Conservation (phyloP, 2,888 invertebrate species). For the Syrista parreyssii region DNA sequence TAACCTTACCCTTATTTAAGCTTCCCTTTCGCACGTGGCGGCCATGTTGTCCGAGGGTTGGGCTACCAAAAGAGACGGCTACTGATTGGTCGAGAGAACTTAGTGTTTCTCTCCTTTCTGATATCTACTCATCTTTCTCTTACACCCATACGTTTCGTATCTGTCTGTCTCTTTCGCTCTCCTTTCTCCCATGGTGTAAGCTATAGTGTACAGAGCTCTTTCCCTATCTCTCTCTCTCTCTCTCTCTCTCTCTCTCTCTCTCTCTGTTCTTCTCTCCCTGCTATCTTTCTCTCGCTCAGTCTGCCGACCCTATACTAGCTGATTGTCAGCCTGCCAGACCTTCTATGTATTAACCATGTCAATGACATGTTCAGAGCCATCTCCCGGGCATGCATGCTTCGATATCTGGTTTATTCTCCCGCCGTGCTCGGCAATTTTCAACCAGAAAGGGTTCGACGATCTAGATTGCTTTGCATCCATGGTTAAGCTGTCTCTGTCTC, state of each 20-base stretch:
- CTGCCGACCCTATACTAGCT: not conserved
- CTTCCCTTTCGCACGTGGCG: slow-evolving; percentile 53
- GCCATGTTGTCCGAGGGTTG: slow-evolving; percentile 65
- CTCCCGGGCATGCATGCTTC: slow-evolving; percentile 29
- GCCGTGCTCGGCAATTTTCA: slow-evolving; percentile 27
- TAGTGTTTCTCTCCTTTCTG: slow-evolving; percentile 11
- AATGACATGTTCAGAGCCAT: slow-evolving; percentile 29
- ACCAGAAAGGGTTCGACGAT: slow-evolving; percentile 22
- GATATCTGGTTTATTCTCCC: slow-evolving; percentile 25
- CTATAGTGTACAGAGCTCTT: not conserved
- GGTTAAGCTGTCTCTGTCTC: slow-evolving; percentile 1
- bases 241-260: slow-evolving; percentile 18
- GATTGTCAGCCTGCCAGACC: not conserved
- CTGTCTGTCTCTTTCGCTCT: slow-evolving; percentile 25
- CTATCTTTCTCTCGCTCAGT: slow-evolving; percentile 35
- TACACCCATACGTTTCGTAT: not conserved
- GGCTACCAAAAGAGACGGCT: slow-evolving; percentile 59
- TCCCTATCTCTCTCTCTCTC: slow-evolving; percentile 18
- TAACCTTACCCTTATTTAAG: slow-evolving; percentile 49
- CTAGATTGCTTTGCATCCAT: slow-evolving; percentile 19
- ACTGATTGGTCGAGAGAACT: slow-evolving; percentile 55
- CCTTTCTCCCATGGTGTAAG: slow-evolving; percentile 18
- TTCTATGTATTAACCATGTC: slow-evolving; percentile 44
- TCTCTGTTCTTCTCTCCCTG: slow-evolving; percentile 44
- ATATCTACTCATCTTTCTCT: slow-evolving; percentile 7